phyloP scores from a whole-genome alignment of 2,113 vertebrate species.

The Scolopax mira region DNA sequence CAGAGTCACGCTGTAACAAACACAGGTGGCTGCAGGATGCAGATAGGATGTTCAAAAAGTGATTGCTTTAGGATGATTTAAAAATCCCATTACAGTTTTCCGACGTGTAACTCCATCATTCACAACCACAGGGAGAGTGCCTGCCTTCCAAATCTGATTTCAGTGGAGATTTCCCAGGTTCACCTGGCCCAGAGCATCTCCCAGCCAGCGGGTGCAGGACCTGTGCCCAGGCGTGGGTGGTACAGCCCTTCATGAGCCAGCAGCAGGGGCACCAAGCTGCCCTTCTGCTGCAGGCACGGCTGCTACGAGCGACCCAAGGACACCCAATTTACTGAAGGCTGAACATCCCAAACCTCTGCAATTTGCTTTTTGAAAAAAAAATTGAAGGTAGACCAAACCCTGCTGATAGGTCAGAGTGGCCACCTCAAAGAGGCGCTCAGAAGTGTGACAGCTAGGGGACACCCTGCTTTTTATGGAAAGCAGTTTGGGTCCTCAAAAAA shows the following conservation, averaged over 20 bases:
- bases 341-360: background rate
- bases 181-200: background rate
- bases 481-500: no score
- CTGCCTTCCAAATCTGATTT: background rate
- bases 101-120: background rate
- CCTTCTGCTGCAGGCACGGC: background rate
- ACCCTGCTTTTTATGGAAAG: background rate
- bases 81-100: background rate
- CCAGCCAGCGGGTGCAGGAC: background rate
- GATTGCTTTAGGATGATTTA: background rate
- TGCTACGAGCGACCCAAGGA: background rate
- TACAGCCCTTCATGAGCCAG: background rate
- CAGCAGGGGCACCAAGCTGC: background rate
- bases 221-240: background rate
- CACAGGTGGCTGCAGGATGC: background rate
- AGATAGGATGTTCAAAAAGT: background rate
- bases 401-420: background rate
- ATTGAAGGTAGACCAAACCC: background rate
- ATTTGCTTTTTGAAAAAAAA: background rate
- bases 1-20: background rate
- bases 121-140: background rate
- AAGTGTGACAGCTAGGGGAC: background rate
- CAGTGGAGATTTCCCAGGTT: background rate
- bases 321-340: background rate
- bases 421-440: rapidly evolving